These are phyloP conservation scores for Zosterops hypoxanthus DNA, from an alignment of 2,113 vertebrate genomes.

Conservation along the genomic window DNA sequence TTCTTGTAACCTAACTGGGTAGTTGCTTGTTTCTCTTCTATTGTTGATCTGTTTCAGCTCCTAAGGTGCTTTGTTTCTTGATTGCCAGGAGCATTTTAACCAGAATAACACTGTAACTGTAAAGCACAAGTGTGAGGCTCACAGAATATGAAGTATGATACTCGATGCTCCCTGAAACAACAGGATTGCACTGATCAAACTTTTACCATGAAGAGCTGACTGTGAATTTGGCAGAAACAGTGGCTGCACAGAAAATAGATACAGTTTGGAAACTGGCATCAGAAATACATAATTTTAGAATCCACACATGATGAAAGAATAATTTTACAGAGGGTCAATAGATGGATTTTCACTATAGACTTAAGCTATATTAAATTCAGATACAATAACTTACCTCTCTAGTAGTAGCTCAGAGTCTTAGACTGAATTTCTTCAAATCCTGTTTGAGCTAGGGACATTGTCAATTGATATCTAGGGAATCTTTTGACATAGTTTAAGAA, in stretches of 20 bases:
- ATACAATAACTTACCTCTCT: neutral
- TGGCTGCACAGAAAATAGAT: neutral
- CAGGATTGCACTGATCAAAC: fast-evolving
- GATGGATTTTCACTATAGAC: neutral
- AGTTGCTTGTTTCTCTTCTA: neutral
- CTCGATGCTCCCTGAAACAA: neutral
- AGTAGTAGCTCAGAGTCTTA: neutral
- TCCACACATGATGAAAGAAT: neutral
- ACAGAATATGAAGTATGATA: fast-evolving
- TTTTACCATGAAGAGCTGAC: neutral
- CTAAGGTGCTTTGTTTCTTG: neutral
- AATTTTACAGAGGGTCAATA: neutral
- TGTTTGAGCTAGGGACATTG: neutral
- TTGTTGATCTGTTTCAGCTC: neutral
- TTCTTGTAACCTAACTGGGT: neutral
- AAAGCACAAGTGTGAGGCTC: neutral
- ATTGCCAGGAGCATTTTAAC: neutral
- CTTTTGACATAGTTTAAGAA: neutral
- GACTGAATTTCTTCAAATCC: neutral
- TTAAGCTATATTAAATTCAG: neutral
- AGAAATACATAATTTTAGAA: neutral
- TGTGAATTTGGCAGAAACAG: neutral
- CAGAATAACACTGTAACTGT: neutral
- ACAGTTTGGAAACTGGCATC: neutral
- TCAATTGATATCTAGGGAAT: neutral